Evolutionary conservation across 2,797 vertebrate genomes (phyloP).

Genomic region (Tokudaia tokunoshimensis): DNA sequence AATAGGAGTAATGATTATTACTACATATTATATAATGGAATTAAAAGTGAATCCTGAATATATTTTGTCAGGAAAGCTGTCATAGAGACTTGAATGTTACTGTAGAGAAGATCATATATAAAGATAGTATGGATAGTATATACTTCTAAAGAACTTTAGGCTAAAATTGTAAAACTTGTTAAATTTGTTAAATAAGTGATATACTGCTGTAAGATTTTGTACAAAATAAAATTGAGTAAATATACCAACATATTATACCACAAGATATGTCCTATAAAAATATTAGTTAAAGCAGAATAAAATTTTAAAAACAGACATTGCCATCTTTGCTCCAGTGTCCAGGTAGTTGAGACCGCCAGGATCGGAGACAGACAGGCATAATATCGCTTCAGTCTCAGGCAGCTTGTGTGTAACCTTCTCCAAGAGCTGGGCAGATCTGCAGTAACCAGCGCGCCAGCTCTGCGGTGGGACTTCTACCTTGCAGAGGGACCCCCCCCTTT

Average conservation of each 20-base stretch:
- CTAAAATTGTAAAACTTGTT: background rate
- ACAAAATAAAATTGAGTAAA: background rate
- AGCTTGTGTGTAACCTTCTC: too few relatives aligned
- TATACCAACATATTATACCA: background rate
- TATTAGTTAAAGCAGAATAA: background rate
- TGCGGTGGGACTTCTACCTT: too few relatives aligned
- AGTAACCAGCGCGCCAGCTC: too few relatives aligned
- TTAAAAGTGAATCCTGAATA: background rate
- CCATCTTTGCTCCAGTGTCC: too few relatives aligned
- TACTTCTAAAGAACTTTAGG: background rate
- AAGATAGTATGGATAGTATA: background rate
- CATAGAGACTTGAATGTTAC: background rate
- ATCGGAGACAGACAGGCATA: too few relatives aligned
- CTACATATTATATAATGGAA: background rate
- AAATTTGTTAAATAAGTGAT: background rate
- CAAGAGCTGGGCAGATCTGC: too few relatives aligned
- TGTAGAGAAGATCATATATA: background rate
- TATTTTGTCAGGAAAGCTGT: background rate
- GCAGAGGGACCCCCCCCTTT: too few relatives aligned
- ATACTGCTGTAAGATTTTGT: background rate
- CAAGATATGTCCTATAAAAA: background rate
- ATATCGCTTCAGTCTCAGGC: too few relatives aligned
- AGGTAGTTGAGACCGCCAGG: too few relatives aligned
- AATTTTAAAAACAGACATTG: background rate
- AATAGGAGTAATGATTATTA: background rate